Base-by-base conservation (phyloP, 2,113 vertebrate genomes). In the Prochilodus magdalenae region DNA sequence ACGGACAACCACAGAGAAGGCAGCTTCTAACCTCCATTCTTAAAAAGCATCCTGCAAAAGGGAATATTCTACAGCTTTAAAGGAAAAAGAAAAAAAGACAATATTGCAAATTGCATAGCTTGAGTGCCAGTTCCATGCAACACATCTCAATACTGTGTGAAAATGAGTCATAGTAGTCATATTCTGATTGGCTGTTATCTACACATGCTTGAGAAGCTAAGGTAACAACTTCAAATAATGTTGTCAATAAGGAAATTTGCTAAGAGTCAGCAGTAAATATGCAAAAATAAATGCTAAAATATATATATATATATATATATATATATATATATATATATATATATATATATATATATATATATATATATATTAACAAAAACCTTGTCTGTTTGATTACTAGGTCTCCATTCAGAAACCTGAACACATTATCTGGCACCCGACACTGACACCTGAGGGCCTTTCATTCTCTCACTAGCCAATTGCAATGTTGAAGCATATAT, bases 401-500 rank as follows among this genome's bases (percentile, higher is more conserved):
- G 33, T 6, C 33, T 36, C 33, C 33, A 36, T 4, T 36, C 33
- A 36, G 6, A 36, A 36, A 36, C 33, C 33, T 36, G 33, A 36
- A 3, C 33, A 36, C 33, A 4, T 36, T 36, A 36, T 36, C 33
- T 36, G 33, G 33, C 3, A 36, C n/a, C n/a, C 59, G 53, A 51
- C 40, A 5, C 26, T 51, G 44, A 30, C 60, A 53, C 47, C 20
- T 30, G 55, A 65, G 66, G 71, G 53, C 40, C 40, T 29, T 27
- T 72, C 66, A 60, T 24, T 60, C 24, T 60, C 57, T 60, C 57
- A 57, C 53, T 26, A 60, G 57, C 57, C n/a, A 22, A 33, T 33
- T 33, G 24, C 77, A 44, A 30, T 24, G 26, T 69, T 73, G 40
- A n/a, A 75, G 72, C 66, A 22, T 29, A 66, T 57, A 65, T 75